Evolutionary conservation across 1,140 invertebrate species (phyloP), one percentile per base, ranked within the genome.

Genomic region (Penaeus japonicus): DNA sequence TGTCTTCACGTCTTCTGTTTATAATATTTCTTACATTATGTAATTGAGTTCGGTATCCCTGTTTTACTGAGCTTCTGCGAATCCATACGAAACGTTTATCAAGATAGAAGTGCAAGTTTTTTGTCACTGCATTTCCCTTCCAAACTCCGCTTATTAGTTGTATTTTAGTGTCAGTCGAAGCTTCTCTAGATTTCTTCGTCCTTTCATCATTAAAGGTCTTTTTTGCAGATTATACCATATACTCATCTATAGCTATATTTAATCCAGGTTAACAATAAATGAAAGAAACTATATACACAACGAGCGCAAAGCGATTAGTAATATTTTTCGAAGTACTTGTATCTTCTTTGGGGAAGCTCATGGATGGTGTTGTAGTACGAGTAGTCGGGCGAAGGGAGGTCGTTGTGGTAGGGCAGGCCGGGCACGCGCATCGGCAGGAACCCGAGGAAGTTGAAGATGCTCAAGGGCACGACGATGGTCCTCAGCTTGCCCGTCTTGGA

Each of bases 391-490:
- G 89, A 70, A 10, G 87, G 84, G 4, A 89, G 87, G 12, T 90
- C 90, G 27, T 78, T 73, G 85, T 90, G 90, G 84, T 89, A 90
- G 17, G 90, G 90, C 27, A 90, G 79, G 7, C 90, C 90, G 10
- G 90, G 90, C 30, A 90, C 80, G 4, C 88, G 65, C 53, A 90
- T 85, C 1, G 90, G 90, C 30, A 90, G 53, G 84, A 89, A 90
- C 1, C 90, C 90, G 35, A 90, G 59, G 80, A 84, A 90, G 57
- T 90, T 89, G 84, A 90, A 90, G 7, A 90, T 75, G 39, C 87
- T 85, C 18, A 90, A 59, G 35, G 90, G 90, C 10, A 90, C 35
- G 24, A 80, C 90, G 73, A 90, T 84, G 47, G 62, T 75, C 54
- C 90, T 82, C 5, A 90, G 27, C 22, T 88, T 84, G 47, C 83